Evolutionary conservation across 2,797 vertebrate genomes (phyloP).

Genomic region (Acipenser transmontanus): DNA sequence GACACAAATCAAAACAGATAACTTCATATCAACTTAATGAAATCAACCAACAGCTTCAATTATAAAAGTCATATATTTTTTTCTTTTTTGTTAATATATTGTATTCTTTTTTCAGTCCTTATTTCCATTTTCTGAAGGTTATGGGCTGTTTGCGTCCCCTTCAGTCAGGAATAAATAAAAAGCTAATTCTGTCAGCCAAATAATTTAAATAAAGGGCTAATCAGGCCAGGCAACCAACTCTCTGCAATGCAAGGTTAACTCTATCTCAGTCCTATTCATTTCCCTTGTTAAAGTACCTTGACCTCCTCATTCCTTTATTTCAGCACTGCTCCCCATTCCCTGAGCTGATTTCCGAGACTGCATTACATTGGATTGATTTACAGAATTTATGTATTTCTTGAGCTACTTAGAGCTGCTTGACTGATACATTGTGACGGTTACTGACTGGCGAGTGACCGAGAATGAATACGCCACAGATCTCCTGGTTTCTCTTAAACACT

Average conservation of each 20-base stretch:
- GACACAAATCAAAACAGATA: conserved; percentile 42
- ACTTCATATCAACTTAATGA: conserved; percentile 26
- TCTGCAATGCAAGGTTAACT: conserved; percentile 1
- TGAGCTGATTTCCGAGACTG: not conserved
- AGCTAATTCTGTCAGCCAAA: conserved; percentile 2
- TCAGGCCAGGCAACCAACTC: not conserved
- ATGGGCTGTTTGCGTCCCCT: not conserved
- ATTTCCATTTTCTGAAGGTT: conserved; percentile 8
- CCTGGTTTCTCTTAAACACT: not conserved
- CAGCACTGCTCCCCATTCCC: not conserved
- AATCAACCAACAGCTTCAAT: conserved; percentile 25
- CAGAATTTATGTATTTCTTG: not conserved
- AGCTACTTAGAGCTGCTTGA: not conserved
- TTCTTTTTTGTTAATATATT: conserved; percentile 24
- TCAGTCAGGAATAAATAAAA: conserved; percentile 6
- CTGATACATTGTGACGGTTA: not conserved
- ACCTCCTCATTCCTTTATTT: conserved; percentile 3
- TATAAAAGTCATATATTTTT: conserved; percentile 23
- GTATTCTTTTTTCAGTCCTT: conserved; percentile 18
- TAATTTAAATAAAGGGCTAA: conserved; percentile 12
- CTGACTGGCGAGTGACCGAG: not conserved
- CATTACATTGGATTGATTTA: not conserved
- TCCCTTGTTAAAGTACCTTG: conserved; percentile 4
- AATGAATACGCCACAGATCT: not conserved
- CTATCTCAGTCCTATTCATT: conserved; percentile 3